phyloP scores from a whole-genome alignment of 2,113 vertebrate genomes.

The Lathamus discolor region DNA sequence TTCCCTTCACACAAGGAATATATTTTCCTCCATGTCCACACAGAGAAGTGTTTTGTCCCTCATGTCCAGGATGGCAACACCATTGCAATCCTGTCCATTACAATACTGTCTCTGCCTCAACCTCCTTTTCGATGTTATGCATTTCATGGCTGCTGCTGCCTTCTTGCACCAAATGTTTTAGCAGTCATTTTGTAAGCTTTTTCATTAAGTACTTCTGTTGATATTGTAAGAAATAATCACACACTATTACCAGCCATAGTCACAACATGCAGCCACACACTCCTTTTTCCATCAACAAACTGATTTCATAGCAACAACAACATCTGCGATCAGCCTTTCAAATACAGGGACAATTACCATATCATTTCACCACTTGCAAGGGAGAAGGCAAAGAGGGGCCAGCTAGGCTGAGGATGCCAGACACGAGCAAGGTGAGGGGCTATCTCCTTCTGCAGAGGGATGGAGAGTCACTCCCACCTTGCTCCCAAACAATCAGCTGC shows the following conservation, averaged over 20 bases:
- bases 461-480: fast-evolving
- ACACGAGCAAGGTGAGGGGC: background rate
- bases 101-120: background rate
- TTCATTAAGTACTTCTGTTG: background rate
- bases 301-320: background rate
- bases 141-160: background rate
- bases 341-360: background rate
- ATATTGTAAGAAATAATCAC: background rate
- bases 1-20: background rate
- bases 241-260: background rate
- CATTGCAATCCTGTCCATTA: background rate
- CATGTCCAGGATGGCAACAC: fast-evolving
- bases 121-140: no score
- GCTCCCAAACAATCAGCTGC: background rate
- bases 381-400: background rate
- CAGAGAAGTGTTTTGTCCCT: background rate
- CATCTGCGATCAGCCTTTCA: background rate
- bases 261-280: background rate
- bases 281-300: background rate
- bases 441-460: background rate
- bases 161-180: fast-evolving
- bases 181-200: background rate
- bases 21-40: background rate
- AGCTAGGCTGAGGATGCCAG: background rate
- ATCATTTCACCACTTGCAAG: background rate